These are phyloP conservation scores for Cuculus canorus DNA, from an alignment of 2,797 vertebrate genomes.

Conservation along the genomic window DNA sequence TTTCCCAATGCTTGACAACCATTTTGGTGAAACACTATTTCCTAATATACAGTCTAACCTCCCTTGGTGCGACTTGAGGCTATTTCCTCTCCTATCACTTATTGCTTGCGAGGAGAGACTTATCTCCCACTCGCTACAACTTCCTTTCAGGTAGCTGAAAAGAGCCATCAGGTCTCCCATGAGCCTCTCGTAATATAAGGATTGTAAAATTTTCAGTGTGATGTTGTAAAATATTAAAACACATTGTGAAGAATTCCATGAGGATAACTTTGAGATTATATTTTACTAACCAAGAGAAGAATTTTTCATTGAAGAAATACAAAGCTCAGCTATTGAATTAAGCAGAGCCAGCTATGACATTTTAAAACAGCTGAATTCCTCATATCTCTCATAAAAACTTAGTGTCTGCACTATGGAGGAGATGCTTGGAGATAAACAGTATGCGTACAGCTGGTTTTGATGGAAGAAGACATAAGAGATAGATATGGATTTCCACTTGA, in stretches of 20 bases:
- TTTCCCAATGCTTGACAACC: no score
- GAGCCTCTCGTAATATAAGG: neutral
- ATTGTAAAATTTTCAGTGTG: constrained; percentile 37
- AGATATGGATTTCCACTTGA: neutral
- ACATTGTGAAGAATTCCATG: neutral
- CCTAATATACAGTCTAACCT: no score
- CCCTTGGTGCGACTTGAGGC: no score
- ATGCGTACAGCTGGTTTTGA: constrained; percentile 36
- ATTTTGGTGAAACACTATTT: no score
- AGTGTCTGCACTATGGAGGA: neutral
- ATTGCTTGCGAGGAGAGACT: no score
- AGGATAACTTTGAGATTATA: neutral
- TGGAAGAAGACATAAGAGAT: neutral
- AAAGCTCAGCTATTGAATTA: constrained; percentile 27
- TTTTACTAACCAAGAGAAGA: constrained; percentile 4
- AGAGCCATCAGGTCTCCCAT: no score
- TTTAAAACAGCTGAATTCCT: constrained; percentile 19
- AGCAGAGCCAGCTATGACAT: neutral
- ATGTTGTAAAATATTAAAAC: constrained; percentile 33
- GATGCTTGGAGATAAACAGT: constrained; percentile 10
- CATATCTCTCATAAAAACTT: constrained; percentile 5
- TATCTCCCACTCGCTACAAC: no score
- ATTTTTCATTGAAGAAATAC: constrained; percentile 6
- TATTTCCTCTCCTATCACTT: no score
- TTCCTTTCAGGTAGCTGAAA: no score